Base-by-base conservation (phyloP, 2,888 invertebrate genomes). In the Drosophila borealis region DNA sequence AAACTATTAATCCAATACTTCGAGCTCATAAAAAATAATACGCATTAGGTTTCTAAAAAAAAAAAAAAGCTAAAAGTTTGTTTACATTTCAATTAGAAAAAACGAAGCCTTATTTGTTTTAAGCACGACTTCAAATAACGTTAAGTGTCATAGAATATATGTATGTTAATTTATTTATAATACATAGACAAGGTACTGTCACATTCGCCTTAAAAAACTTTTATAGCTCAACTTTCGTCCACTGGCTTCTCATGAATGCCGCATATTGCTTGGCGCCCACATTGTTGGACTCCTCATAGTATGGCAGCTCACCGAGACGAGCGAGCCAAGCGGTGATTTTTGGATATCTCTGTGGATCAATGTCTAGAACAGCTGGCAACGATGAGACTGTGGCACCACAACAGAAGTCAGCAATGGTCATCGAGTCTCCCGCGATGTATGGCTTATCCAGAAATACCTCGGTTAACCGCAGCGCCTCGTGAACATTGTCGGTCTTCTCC, bases 321-420 rank as follows among this genome's bases (percentile, higher is more conserved):
- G 55, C 51, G 2, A 89, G 39, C 89, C 90, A 90, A n/a, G 79
- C 80, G 0, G 37, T 46, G 4, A 89, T 33, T 41, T 84, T 89
- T 0, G 89, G 84, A 62, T 76, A 83, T 17, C 74, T 80, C 0
- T 57, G 21, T 4, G 76, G 49, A 39, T 82, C 75, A 44, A 89
- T 55, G 1, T 83, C 82, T 2, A 78, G 48, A 4, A 87, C 45
- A 4, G 68, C 51, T 4, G 63, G 51, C 1, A 80, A 2, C 0
- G 80, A 73, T 6, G 84, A 54, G 14, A 84, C 57, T 0, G 81
- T 78, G 0, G 80, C 56, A 0, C 70, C 73, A 48, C 77, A 70
- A 55, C 80, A 83, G 29, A 90, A 79, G 62, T 90, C 90, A 1
- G 89, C 90, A 59, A 90, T 77, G 6, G 90, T 89, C 13, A 90